Base-by-base conservation (phyloP, 2,113 vertebrate species). In the Epinephelus cyanopodus region DNA sequence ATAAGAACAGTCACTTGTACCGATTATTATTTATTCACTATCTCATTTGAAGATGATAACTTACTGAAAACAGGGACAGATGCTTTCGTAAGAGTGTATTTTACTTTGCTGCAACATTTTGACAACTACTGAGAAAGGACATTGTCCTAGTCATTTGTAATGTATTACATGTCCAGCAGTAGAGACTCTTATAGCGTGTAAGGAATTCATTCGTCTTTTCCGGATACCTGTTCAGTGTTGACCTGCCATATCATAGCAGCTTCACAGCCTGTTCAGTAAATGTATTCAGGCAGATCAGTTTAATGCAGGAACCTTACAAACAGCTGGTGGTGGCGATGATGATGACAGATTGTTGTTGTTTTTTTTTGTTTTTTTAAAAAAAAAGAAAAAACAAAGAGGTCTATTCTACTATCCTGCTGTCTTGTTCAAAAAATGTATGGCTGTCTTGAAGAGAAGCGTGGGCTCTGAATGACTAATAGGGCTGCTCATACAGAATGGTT, bases 401-500 rank as follows among this genome's bases (percentile, higher is more conserved):
- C 39, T 88, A 78, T 83, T 89, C 63, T 82, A 66, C 81, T 81
- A 56, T 85, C 76, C 81, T 67, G 80, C 76, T 85, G 75, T 89
- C 79, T 85, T 81, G 66, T 85, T 82, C 50, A 82, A 65, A 69
- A 76, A 71, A 72, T 37, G 63, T 81, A 75, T 85, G 81, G 75
- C 78, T 79, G 76, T 73, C 78, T 83, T 77, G 76, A 82, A 69
- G 85, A 88, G 61, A 79, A 85, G 79, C 54, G 71, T 89, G 91
- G 91, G 84, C 79, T 80, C 74, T 87, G 70, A 89, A 91, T 92
- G 87, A 93, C 87, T 90, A 90, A 92, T 85, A 86, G 89, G 89
- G 82, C 82, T 74, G 89, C 88, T 84, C 74, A 76, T 82, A 81
- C 72, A 69, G 87, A 90, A 90, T 79, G 80, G 90, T 84, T 89